Base-by-base conservation (phyloP, 2,113 vertebrate genomes). In the Ranitomeya imitator region DNA sequence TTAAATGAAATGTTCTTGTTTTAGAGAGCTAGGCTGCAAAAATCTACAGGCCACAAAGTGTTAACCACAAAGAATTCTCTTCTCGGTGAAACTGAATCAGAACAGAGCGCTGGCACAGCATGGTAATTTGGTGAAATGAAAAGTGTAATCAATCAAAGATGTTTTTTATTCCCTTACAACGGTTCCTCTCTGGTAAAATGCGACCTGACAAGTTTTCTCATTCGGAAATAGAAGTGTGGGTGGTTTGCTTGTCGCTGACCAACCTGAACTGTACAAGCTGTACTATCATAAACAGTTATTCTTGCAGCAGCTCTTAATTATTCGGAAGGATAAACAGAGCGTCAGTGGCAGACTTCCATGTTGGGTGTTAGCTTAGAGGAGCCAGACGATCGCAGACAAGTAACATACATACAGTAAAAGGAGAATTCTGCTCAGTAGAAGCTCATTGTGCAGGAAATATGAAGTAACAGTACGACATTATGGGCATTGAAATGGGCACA, bases 201-300 rank as follows among this genome's bases (percentile, higher is more conserved):
- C 60, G 73, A 76, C 1, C 79, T 60, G 69, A 37, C 21, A 55
- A 15, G 23, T 78, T 59, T 15, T 71, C 65, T 14, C 9, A 1
- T 73, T 51, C 59, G 45, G 87, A 85, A 85, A 73, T 26, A 79
- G 82, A 79, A 65, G 81, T 89, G 87, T 85, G 82, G 87, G 81
- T 85, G 81, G 81, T 84, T 65, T 89, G 76, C 37, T 81, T 71
- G 45, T 60, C 80, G 12, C 71, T 88, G 87, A 78, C 87, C 87
- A 84, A 67, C 57, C 59, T 88, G 69, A 83, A 73, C 81, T 78
- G 69, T 74, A 83, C 80, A 77, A 78, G 71, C 81, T 88, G 87
- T 78, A 45, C 71, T 88, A 77, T 89, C 23, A 57, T 85, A 89
- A 89, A 89, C 87, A 85, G 87, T 89, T 89, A 89, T 85, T 89